A percentile compares a stretch with the other conserved stretches of the same genome.
These are phyloP conservation scores for Drosophila erecta DNA, from an alignment of 1,140 invertebrate species.

Conservation along the genomic window DNA sequence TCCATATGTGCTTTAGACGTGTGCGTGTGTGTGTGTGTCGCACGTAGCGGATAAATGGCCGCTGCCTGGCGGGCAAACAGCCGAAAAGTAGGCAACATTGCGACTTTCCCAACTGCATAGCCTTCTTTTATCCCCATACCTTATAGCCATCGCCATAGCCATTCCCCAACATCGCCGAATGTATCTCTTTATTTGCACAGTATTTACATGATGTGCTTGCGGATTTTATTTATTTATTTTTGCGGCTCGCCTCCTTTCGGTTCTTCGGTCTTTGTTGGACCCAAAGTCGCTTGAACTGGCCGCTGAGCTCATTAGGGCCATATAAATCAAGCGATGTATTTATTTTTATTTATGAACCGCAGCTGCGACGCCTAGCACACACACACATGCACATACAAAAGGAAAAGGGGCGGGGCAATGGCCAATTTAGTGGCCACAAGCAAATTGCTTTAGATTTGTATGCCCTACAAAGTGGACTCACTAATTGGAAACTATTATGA, in stretches of 20 bases:
- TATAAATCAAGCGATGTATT: slow-evolving; percentile 74
- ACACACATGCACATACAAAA: neutral
- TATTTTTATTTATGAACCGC: slow-evolving; percentile 75
- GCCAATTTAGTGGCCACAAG: slow-evolving; percentile 56
- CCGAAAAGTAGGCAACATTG: slow-evolving; percentile 60
- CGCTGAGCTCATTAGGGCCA: slow-evolving; percentile 69
- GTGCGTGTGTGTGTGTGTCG: slow-evolving; percentile 16
- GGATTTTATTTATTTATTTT: slow-evolving; percentile 56
- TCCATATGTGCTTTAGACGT: no score
- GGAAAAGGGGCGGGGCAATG: slow-evolving; percentile 1
- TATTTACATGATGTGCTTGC: slow-evolving; percentile 50
- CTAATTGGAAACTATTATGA: slow-evolving; percentile 46
- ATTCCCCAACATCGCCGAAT: slow-evolving; percentile 10
- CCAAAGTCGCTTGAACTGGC: slow-evolving; percentile 45
- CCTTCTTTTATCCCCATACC: slow-evolving; percentile 8
- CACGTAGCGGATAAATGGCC: slow-evolving; percentile 52
- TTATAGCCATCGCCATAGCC: no score
- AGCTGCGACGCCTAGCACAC: slow-evolving; percentile 69
- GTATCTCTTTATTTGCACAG: slow-evolving; percentile 53
- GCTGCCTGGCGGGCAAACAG: slow-evolving; percentile 47
- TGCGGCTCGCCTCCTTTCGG: slow-evolving; percentile 44
- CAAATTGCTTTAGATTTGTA: slow-evolving; percentile 52
- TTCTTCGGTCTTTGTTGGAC: slow-evolving; percentile 30
- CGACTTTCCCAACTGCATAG: slow-evolving; percentile 46
- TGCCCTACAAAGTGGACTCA: slow-evolving; percentile 25